These are phyloP conservation scores for Tapirus terrestris DNA, from an alignment of 2,113 vertebrate genomes.

Conservation along the genomic window DNA sequence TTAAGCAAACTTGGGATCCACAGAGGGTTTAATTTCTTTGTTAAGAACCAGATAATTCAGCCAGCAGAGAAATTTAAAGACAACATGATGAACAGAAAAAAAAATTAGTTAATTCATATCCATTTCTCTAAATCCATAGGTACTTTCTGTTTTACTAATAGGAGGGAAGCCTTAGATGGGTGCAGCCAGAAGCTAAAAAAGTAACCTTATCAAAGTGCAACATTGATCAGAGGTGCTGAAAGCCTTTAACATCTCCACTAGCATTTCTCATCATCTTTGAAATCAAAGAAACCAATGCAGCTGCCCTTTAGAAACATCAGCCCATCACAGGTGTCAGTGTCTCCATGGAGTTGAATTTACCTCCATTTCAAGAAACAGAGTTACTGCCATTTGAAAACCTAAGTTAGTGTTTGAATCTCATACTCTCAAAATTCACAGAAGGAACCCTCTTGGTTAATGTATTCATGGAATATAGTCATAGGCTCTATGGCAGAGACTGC, in stretches of 20 bases:
- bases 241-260: neutral
- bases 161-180: neutral
- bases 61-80: conserved; percentile 35
- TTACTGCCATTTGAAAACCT: neutral
- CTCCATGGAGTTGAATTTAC: neutral
- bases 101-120: neutral
- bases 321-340: neutral
- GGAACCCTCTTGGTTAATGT: neutral
- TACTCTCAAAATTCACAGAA: neutral
- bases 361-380: neutral
- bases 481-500: neutral
- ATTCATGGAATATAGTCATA: neutral
- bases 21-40: conserved; percentile 1
- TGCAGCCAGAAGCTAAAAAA: neutral
- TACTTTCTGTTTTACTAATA: neutral
- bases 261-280: neutral
- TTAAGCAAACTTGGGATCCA: neutral
- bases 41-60: neutral
- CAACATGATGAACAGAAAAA: neutral
- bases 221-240: neutral
- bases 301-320: neutral
- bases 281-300: conserved; percentile 7
- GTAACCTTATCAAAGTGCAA: neutral
- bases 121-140: neutral
- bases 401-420: neutral